Percentiles rank a stretch among this genome's conserved stretches.
Evolutionary conservation across 1,140 invertebrate species (phyloP).

Genomic region (Centruroides sculpturatus): DNA sequence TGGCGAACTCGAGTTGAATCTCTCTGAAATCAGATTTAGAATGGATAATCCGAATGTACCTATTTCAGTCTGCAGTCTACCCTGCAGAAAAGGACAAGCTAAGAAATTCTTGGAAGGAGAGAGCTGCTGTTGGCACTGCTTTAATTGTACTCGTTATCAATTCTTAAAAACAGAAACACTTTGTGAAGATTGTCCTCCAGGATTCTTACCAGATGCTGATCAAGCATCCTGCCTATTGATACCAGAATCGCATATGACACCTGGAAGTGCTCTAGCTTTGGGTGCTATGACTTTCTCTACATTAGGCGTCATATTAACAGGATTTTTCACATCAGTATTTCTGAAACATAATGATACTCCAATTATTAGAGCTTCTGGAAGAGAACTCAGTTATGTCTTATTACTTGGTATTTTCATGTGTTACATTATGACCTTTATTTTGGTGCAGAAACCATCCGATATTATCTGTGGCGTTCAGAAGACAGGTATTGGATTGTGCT

Average conservation of each 20-base stretch:
- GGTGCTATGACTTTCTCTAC: slow-evolving; percentile 49
- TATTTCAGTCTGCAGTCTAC: slow-evolving; percentile 82
- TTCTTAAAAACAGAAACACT: slow-evolving; percentile 63
- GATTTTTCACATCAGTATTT: slow-evolving; percentile 38
- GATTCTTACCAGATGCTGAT: slow-evolving; percentile 58
- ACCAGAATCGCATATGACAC: slow-evolving; percentile 64
- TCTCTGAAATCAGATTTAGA: slow-evolving; percentile 31
- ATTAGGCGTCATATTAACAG: slow-evolving; percentile 31
- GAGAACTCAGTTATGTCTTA: slow-evolving; percentile 75
- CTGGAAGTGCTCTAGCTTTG: slow-evolving; percentile 58
- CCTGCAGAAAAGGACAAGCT: slow-evolving; percentile 43
- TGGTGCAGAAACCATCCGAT: slow-evolving; percentile 46
- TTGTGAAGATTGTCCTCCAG: slow-evolving; percentile 62
- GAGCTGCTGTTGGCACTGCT: slow-evolving; percentile 90
- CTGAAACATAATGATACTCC: slow-evolving; percentile 62
- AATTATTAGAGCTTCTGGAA: slow-evolving; percentile 72
- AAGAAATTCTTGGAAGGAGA: slow-evolving; percentile 46
- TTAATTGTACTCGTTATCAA: slow-evolving; percentile 83
- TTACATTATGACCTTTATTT: slow-evolving; percentile 69
- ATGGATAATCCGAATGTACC: slow-evolving; percentile 49
- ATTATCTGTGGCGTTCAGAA: slow-evolving; percentile 31
- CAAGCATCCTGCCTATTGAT: slow-evolving; percentile 58
- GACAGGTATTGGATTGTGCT: slow-evolving; percentile 47
- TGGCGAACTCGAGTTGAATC: slow-evolving; percentile 56
- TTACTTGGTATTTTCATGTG: slow-evolving; percentile 72